These are phyloP conservation scores for Phaenicophaeus curvirostris DNA, from an alignment of 2,797 vertebrate species.

Conservation along the genomic window DNA sequence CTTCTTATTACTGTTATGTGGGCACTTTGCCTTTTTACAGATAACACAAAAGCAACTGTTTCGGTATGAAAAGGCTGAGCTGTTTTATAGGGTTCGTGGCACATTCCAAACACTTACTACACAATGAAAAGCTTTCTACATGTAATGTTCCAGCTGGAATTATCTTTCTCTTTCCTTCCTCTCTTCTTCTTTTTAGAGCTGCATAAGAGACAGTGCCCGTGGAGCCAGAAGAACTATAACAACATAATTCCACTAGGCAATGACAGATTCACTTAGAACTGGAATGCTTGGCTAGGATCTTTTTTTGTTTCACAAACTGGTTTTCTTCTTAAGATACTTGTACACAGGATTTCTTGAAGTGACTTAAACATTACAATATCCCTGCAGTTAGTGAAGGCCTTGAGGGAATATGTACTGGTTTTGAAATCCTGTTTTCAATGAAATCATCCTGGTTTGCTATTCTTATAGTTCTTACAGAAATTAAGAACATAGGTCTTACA, in stretches of 20 bases:
- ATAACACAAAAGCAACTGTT: conserved; percentile 27
- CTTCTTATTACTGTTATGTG: neutral
- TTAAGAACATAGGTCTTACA: neutral
- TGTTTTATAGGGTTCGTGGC: conserved; percentile 31
- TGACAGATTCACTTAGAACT: neutral
- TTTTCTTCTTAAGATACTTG: neutral
- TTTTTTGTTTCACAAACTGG: neutral
- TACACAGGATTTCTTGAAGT: neutral
- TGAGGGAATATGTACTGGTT: neutral
- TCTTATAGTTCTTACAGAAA: neutral
- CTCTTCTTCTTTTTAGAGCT: neutral
- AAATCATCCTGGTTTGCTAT: neutral
- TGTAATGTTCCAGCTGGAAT: conserved; percentile 65
- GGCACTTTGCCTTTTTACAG: conserved; percentile 34
- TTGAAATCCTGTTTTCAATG: neutral
- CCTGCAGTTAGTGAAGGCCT: neutral
- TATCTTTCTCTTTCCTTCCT: neutral
- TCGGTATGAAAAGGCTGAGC: conserved; percentile 28
- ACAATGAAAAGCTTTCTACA: conserved; percentile 37
- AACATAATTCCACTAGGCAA: neutral
- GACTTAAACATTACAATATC: neutral
- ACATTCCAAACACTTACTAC: conserved; percentile 59
- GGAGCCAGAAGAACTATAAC: conserved; percentile 11
- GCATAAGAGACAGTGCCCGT: neutral
- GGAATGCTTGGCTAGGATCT: neutral